Evolutionary conservation across 2,113 vertebrate species (phyloP), one percentile per base, ranked within the genome.

Genomic region (Ciconia maguari): DNA sequence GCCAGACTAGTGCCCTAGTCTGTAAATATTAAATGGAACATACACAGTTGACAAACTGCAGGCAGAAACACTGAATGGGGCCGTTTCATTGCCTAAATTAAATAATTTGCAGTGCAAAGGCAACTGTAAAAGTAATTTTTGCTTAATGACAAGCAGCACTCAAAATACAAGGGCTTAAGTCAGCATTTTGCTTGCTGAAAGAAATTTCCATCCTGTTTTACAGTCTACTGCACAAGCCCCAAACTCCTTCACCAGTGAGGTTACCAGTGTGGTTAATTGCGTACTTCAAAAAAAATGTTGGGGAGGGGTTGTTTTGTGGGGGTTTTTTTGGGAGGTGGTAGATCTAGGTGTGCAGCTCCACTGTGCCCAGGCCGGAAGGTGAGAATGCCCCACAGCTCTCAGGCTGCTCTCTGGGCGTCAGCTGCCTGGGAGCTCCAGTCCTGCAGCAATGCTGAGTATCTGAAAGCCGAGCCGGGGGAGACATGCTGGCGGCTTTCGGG

Each of bases 11-110:
- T 22, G 16, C 62, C 77, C 34, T 42, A 38, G 58, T 81, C 95
- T 94, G 91, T 93, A 94, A 93, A 90, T 77, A 83, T 72, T 58
- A 94, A 95, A 90, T 85, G 83, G 70, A 87, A 88, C 69, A 48
- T 46, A 65, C 22, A 38, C 54, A 46, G 62, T n/a, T 94, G 95
- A 95, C 83, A 96, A 87, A 96, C 90, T 26, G n/a, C 79, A 86
- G 89, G 49, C 93, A 89, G 86, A 49, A 93, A 60, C 55, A 64
- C 52, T 87, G 79, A 96, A 91, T 94, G 78, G 91, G 76, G 64
- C 70, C 5, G 4, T 92, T 95, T 95, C 84, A 52, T 61, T 71
- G 51, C 89, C 72, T 85, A 57, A 92, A 91, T 92, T 74, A 84
- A 78, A 71, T 94, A 54, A 93, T 68, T 89, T 91, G 60, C 38